Evolutionary conservation across 2,888 invertebrate genomes (phyloP).

Genomic region (Iphiclides podalirius): DNA sequence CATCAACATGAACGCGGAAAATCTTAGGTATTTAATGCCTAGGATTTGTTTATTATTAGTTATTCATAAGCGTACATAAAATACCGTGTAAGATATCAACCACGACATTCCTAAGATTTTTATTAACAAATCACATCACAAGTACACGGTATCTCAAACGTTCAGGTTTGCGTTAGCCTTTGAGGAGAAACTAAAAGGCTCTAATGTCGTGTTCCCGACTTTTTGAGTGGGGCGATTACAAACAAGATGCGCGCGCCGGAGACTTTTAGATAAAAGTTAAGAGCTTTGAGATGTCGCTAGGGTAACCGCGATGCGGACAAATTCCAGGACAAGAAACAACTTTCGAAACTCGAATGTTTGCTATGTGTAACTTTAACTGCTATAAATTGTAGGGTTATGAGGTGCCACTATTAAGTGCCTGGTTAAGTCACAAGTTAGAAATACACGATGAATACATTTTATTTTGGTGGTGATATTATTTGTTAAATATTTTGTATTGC

Average conservation of each 20-base stretch:
- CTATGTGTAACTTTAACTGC: no score
- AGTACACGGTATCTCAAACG: slow-evolving; percentile 14
- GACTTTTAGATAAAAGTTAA: slow-evolving; percentile 55
- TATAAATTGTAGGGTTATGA: no score
- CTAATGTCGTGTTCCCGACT: slow-evolving; percentile 48
- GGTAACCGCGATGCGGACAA: slow-evolving; percentile 32
- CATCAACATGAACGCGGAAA: background rate
- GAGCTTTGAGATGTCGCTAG: slow-evolving; percentile 38
- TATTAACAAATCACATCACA: slow-evolving; percentile 10
- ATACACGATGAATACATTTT: no score
- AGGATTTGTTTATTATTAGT: background rate
- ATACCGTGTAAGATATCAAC: background rate
- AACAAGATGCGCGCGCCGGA: slow-evolving; percentile 43
- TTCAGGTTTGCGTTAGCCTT: slow-evolving; percentile 21
- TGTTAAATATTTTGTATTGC: no score
- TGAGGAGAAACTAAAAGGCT: slow-evolving; percentile 36
- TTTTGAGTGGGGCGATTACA: slow-evolving; percentile 45
- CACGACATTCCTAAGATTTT: slow-evolving; percentile 12
- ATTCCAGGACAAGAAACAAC: no score
- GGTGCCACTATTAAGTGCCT: no score
- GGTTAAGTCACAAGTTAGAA: no score
- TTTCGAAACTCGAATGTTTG: no score
- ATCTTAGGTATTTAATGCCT: no score
- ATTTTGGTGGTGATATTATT: no score
- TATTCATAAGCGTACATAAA: slow-evolving; percentile 1